phyloP scores from a whole-genome alignment of 2,797 vertebrate species.

The Rhinophrynus dorsalis region DNA sequence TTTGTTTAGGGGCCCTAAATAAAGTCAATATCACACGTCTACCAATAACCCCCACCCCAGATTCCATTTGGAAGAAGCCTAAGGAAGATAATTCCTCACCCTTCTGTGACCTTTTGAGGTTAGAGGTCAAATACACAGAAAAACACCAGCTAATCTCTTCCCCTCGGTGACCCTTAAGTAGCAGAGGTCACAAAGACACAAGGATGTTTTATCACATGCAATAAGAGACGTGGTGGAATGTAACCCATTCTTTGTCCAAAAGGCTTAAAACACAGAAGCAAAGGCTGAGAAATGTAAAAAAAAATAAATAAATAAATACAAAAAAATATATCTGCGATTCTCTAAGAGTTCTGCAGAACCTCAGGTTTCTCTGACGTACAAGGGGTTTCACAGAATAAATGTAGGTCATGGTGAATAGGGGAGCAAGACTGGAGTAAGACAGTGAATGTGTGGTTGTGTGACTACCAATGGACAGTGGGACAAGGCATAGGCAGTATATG shows the following conservation, averaged over 20 bases:
- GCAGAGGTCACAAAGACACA: constrained; percentile 15
- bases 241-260: neutral
- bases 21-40: constrained; percentile 25
- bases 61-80: constrained; percentile 26
- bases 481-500: too few relatives aligned
- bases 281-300: too few relatives aligned
- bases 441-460: too few relatives aligned
- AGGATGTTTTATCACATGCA: constrained; percentile 33
- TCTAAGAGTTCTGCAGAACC: too few relatives aligned
- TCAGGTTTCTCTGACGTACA: too few relatives aligned
- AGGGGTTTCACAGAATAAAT: too few relatives aligned
- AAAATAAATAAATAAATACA: too few relatives aligned
- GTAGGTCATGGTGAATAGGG: too few relatives aligned
- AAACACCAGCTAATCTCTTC: constrained; percentile 39
- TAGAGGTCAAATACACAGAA: constrained; percentile 47
- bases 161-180: constrained; percentile 17
- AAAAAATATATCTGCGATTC: too few relatives aligned
- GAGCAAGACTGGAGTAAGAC: too few relatives aligned
- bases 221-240: constrained; percentile 17
- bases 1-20: constrained; percentile 30
- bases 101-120: constrained; percentile 31
- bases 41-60: constrained; percentile 22
- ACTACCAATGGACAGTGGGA: too few relatives aligned
- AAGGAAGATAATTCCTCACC: constrained; percentile 48
- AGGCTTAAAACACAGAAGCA: neutral